Evolutionary conservation across 2,797 vertebrate genomes (phyloP), one percentile per base, ranked within the genome.

Genomic region (Enteromius mattozi): DNA sequence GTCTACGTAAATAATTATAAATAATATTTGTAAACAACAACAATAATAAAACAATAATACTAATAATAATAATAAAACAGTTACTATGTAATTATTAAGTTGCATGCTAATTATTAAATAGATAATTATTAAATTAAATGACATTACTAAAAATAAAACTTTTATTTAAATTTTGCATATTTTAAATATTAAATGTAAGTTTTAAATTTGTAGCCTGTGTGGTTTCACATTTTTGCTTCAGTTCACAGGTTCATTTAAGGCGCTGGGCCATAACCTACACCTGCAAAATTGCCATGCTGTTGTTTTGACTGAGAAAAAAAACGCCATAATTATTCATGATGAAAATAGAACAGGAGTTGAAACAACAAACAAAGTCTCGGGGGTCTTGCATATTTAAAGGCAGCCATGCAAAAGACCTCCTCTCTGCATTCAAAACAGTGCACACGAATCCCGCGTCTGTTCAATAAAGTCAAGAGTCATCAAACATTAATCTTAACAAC

Each of bases 341-440:
- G 54, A 84, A 86, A 82, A 89, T 76, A 83, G 59, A 83, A 88
- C 74, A 86, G 85, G 72, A 68, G 68, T 78, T 35, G 65, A 45
- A 80, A 69, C 69, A 77, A 75, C 37, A 76, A 84, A 78, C 68
- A 56, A 42, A 71, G 80, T 42, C 80, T 83, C 72, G 16, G n/a
- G 47, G 33, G 63, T 78, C 69, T 79, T 86, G 30, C 83, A 89
- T 86, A 85, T 88, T 89, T 86, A 83, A 85, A 85, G 13, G 6
- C 24, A 51, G 51, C 77, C 72, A 19, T 74, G 79, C 51, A 81
- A 85, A 70, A 47, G 27, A 33, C 49, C 4, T 77, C 61, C 45
- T 71, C 37, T 77, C 51, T 78, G 42, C 49, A 88, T 89, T 83
- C 72, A 68, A 69, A 81, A 40, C 13, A 1, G 6, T 9, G 13